A percentile compares a stretch with the other conserved stretches of the same genome.
phyloP scores from a whole-genome alignment of 2,113 vertebrate species.

The Desmodus rotundus region DNA sequence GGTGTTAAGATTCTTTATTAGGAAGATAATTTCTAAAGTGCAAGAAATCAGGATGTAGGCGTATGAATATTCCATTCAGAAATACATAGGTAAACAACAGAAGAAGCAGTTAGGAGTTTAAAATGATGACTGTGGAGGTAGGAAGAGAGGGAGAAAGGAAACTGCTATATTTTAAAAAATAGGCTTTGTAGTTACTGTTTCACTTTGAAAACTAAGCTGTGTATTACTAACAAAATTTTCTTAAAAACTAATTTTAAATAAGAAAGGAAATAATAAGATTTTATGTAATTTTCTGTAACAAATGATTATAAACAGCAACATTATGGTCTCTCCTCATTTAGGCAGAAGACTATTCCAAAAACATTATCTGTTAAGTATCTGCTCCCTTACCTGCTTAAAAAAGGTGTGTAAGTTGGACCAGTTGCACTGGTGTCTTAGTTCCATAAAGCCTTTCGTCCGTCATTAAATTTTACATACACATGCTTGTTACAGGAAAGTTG shows the following conservation, averaged over 20 bases:
- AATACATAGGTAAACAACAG: not conserved
- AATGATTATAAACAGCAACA: not conserved
- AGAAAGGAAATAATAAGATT: not conserved
- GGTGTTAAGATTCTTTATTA: not conserved
- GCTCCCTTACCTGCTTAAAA: not conserved
- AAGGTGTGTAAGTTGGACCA: not conserved
- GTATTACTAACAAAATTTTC: not conserved
- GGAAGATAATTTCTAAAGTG: slow-evolving; percentile 34
- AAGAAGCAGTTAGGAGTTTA: not conserved
- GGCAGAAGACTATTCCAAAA: not conserved
- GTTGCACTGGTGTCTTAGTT: not conserved
- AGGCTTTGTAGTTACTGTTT: not conserved
- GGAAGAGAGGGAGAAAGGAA: not conserved
- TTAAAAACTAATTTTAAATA: not conserved
- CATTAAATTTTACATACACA: not conserved
- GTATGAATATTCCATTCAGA: not conserved
- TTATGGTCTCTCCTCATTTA: not conserved
- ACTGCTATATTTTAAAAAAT: not conserved
- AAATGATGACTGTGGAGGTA: not conserved
- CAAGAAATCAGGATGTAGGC: not conserved
- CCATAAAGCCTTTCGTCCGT: not conserved
- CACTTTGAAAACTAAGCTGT: not conserved
- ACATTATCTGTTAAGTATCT: not conserved
- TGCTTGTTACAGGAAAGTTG: not conserved
- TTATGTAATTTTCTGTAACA: not conserved